Evolutionary conservation across 2,113 vertebrate genomes (phyloP).

Genomic region (Leiothrix lutea): DNA sequence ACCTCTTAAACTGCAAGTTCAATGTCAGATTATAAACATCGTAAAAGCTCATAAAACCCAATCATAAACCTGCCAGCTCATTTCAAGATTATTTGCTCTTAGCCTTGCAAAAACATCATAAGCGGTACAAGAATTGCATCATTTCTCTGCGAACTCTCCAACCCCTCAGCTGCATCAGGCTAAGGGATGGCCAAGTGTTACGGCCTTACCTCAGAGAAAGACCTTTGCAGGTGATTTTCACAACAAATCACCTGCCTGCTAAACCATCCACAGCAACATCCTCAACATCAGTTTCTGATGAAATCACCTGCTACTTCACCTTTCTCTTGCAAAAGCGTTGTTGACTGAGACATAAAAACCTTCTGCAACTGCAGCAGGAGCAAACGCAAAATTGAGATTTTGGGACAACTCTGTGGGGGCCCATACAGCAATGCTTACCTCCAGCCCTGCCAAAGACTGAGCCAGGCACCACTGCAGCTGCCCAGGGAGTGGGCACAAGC

Average conservation of each 20-base stretch:
- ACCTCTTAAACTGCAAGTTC: conserved; percentile 57
- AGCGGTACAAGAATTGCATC: neutral
- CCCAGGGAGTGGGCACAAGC: neutral
- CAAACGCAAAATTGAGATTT: neutral
- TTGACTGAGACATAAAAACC: neutral
- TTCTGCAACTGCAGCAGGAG: neutral
- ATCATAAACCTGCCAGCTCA: conserved; percentile 63
- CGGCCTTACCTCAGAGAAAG: neutral
- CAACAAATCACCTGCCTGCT: neutral
- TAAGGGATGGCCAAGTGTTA: neutral
- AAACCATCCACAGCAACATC: neutral
- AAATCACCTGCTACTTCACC: neutral
- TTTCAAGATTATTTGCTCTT: conserved; percentile 52
- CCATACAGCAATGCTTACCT: neutral
- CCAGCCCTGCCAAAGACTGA: neutral
- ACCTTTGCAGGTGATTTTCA: neutral
- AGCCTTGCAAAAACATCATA: conserved; percentile 2
- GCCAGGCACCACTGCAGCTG: neutral
- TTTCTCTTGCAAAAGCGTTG: neutral
- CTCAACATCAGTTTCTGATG: neutral
- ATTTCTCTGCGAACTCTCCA: neutral
- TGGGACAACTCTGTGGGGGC: rapidly evolving
- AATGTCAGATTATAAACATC: conserved; percentile 63
- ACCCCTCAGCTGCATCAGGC: neutral
- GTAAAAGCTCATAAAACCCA: conserved; percentile 58